Conservation (phyloP, 2,888 invertebrate genomes). For the Limnephilus auricula region DNA sequence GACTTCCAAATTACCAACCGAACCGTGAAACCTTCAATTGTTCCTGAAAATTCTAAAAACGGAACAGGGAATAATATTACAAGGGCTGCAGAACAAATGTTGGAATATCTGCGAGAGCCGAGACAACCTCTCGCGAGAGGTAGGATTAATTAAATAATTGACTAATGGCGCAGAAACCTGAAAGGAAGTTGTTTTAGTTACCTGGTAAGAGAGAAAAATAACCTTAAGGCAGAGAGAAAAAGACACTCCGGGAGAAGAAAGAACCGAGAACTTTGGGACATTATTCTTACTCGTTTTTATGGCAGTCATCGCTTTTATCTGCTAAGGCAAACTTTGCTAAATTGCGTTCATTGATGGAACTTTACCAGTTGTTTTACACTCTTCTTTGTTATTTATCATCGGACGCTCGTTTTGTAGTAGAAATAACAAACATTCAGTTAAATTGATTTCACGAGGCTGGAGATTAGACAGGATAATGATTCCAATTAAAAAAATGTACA, state of each 20-base stretch:
- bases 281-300: conserved; percentile 62
- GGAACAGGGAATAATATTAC: conserved; percentile 8
- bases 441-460: background rate
- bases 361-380: conserved; percentile 41
- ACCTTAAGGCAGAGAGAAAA: conserved; percentile 29
- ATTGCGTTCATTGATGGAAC: conserved; percentile 48
- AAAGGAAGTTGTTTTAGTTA: conserved; percentile 67
- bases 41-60: conserved; percentile 16
- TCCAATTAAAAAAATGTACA: background rate
- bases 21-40: conserved; percentile 27
- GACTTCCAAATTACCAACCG: conserved; percentile 23
- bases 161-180: conserved; percentile 74
- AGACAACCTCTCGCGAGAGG: conserved; percentile 45
- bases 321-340: conserved; percentile 24
- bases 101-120: conserved; percentile 43
- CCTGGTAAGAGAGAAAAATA: conserved; percentile 59
- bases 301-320: conserved; percentile 51
- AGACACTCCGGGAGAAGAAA: conserved; percentile 48
- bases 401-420: background rate
- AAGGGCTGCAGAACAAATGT: conserved; percentile 32
- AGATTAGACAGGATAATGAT: background rate
- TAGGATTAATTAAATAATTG: conserved; percentile 77
- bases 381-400: conserved; percentile 41
- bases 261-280: conserved; percentile 55
- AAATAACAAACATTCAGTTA: background rate